Percentiles rank a stretch among this genome's conserved stretches.
Conservation (phyloP, 2,888 invertebrate species). For the Beris morrisii region DNA sequence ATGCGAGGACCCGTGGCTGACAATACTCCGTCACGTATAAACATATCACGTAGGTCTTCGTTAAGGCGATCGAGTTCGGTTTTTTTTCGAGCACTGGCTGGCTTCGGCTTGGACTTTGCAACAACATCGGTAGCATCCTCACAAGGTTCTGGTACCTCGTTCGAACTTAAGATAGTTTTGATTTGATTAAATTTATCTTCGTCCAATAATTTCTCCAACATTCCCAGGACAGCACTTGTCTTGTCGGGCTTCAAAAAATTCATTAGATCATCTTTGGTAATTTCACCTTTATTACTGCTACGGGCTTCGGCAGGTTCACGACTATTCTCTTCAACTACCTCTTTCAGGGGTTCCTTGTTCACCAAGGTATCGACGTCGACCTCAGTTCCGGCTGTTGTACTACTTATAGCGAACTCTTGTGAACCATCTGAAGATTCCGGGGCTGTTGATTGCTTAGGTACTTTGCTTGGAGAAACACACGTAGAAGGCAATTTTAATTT, state of each 20-base stretch:
- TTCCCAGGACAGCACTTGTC: constrained; percentile 43
- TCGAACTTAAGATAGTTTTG: constrained; percentile 42
- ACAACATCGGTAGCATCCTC: no score
- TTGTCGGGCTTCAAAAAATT: constrained; percentile 45
- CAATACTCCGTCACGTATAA: no score
- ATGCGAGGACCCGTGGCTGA: no score
- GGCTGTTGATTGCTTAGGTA: no score
- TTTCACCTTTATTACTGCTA: constrained; percentile 33
- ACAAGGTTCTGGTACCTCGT: neutral
- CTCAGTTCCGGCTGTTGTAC: constrained; percentile 7
- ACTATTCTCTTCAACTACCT: constrained; percentile 15
- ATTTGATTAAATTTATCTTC: no score
- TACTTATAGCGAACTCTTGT: no score
- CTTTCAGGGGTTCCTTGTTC: neutral
- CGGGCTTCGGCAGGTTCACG: constrained; percentile 6
- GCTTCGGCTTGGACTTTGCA: neutral
- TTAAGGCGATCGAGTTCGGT: constrained; percentile 65
- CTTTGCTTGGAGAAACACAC: no score
- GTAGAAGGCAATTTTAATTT: no score
- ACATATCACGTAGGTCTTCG: constrained; percentile 60
- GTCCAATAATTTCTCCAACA: constrained; percentile 38
- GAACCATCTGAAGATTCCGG: no score
- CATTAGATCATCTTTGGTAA: constrained; percentile 41
- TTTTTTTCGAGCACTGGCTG: constrained; percentile 5
- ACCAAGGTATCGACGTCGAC: no score